Conservation (phyloP, 2,888 invertebrate genomes). For the Drymonia ruficornis region DNA sequence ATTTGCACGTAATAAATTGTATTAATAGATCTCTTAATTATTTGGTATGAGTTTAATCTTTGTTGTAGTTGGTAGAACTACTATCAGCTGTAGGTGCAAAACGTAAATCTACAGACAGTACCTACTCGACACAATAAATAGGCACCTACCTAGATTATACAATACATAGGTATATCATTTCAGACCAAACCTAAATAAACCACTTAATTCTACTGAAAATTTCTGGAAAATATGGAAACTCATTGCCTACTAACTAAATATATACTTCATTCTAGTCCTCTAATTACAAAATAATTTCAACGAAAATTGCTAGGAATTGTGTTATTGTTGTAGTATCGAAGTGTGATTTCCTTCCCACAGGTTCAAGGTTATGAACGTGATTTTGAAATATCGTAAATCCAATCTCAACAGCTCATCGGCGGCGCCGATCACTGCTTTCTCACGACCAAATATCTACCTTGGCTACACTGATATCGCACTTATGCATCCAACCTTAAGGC, state of each 20-base stretch:
- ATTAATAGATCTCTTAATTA: not conserved
- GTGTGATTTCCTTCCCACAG: conserved; percentile 72
- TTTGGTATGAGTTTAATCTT: no score
- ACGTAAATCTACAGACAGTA: no score
- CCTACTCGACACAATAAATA: no score
- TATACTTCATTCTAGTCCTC: no score
- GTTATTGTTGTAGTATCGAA: conserved; percentile 51
- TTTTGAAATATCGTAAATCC: conserved; percentile 79
- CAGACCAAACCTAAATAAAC: no score
- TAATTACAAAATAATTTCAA: not conserved
- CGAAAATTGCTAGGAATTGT: conserved; percentile 24
- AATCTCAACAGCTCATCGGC: conserved; percentile 70
- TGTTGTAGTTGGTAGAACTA: no score
- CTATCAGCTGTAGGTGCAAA: no score
- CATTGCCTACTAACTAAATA: no score
- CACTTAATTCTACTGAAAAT: no score
- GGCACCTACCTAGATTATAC: no score
- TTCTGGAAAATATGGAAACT: no score
- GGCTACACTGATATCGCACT: conserved; percentile 25
- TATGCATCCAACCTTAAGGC: conserved; percentile 40
- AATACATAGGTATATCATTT: no score
- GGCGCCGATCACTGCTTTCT: conserved; percentile 68
- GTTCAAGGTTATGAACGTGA: conserved; percentile 80
- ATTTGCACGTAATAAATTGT: conserved; percentile 10
- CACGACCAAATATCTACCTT: conserved; percentile 55